Conservation (phyloP, 2,888 invertebrate genomes). For the Sinohyriopsis cumingii region DNA sequence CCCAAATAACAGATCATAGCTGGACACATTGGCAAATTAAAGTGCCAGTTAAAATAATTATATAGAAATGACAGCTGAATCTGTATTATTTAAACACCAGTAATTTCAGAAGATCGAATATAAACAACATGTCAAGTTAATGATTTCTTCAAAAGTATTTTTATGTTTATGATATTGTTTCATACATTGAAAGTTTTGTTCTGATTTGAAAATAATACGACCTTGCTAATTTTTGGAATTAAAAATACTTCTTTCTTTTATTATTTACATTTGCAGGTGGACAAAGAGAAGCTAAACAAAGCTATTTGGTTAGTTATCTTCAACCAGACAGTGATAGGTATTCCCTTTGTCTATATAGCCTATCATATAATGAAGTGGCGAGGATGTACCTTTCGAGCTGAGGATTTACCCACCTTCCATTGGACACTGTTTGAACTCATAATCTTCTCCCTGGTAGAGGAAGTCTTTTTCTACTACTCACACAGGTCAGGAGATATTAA, state of each 20-base stretch:
- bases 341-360: slow-evolving; percentile 78
- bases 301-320: slow-evolving; percentile 80
- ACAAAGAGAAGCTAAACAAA: slow-evolving; percentile 68
- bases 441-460: slow-evolving; percentile 83
- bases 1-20: too few relatives aligned
- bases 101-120: too few relatives aligned
- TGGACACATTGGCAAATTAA: too few relatives aligned
- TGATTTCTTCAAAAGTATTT: too few relatives aligned
- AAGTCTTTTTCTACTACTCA: slow-evolving; percentile 87
- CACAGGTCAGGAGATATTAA: slow-evolving; percentile 77
- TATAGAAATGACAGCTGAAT: too few relatives aligned
- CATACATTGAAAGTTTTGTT: not conserved
- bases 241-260: too few relatives aligned
- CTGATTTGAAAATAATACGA: not conserved
- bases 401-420: slow-evolving; percentile 82
- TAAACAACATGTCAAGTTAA: too few relatives aligned
- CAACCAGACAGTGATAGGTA: slow-evolving; percentile 82
- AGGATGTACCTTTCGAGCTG: slow-evolving; percentile 77
- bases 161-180: not conserved
- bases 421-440: slow-evolving; percentile 83
- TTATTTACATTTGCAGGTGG: slow-evolving; percentile 53
- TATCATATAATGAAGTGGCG: slow-evolving; percentile 80
- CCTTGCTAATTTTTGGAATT: not conserved
- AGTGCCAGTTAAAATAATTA: too few relatives aligned
- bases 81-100: too few relatives aligned